phyloP scores from a whole-genome alignment of 1,140 invertebrate species.

The Rhyacophila brunnea region DNA sequence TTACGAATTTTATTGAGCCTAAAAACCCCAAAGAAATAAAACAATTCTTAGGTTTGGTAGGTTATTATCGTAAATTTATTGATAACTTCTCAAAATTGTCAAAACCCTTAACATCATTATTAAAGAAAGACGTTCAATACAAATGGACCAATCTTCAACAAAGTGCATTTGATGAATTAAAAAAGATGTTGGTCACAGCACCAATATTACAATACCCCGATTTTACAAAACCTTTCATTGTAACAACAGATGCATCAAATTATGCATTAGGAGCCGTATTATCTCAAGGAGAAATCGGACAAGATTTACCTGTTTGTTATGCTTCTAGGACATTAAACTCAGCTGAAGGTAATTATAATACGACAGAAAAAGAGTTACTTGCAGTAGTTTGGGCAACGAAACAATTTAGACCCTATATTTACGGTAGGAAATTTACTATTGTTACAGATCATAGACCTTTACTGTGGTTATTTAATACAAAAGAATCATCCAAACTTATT shows the following conservation, averaged over 20 bases:
- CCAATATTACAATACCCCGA: background rate
- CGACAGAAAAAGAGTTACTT: background rate
- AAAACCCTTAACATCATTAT: too few relatives aligned
- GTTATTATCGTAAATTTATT: slow-evolving; percentile 2
- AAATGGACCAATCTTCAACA: background rate
- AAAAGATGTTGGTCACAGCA: background rate
- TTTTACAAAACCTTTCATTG: background rate
- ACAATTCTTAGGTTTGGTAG: background rate
- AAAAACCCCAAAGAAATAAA: slow-evolving; percentile 2
- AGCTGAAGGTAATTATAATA: background rate
- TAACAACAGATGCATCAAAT: background rate
- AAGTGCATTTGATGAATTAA: background rate
- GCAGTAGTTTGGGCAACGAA: background rate
- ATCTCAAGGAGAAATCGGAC: too few relatives aligned
- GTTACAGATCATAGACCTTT: slow-evolving; percentile 1
- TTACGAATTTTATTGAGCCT: background rate
- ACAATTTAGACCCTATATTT: slow-evolving; percentile 2
- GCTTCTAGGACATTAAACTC: too few relatives aligned
- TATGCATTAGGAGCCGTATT: background rate
- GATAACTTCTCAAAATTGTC: too few relatives aligned
- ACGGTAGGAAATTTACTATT: slow-evolving; percentile 3
- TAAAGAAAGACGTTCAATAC: background rate
- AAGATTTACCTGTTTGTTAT: background rate
- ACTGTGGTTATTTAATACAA: background rate
- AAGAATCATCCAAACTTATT: background rate